Conservation (phyloP, 1,140 invertebrate species). For the Trichomalopsis sarcophagae region DNA sequence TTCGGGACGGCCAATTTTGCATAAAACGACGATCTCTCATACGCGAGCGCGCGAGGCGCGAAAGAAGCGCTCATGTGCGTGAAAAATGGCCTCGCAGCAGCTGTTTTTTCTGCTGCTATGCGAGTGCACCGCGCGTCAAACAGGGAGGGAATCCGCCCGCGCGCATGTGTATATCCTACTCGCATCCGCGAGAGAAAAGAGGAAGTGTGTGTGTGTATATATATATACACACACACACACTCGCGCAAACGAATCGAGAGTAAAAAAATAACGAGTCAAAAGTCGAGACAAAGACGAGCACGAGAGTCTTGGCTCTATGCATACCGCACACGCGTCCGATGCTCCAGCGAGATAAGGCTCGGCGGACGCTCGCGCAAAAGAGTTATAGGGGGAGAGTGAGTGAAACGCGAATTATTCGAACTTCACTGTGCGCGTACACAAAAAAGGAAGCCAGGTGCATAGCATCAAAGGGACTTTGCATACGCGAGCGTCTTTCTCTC, state of each 20-base stretch:
- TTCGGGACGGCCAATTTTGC: slow-evolving; percentile 11
- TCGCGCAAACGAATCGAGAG: neutral
- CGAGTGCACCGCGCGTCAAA: neutral
- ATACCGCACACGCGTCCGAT: neutral
- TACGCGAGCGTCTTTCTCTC: neutral
- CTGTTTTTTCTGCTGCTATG: neutral
- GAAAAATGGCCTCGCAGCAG: slow-evolving; percentile 20
- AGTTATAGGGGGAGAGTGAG: neutral
- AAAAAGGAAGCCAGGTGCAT: slow-evolving; percentile 39
- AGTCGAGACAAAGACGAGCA: slow-evolving; percentile 21
- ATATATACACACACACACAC: too few species aligned
- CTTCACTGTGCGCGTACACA: neutral
- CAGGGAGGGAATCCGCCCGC: neutral
- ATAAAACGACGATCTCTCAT: slow-evolving; percentile 23
- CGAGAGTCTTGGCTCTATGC: neutral
- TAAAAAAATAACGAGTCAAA: slow-evolving; percentile 14
- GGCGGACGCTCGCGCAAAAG: too few species aligned
- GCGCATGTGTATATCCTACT: neutral
- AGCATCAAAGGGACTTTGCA: slow-evolving; percentile 43
- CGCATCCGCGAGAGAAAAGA: neutral
- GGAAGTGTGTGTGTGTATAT: slow-evolving; percentile 17
- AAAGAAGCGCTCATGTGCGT: neutral
- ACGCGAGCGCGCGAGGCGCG: neutral
- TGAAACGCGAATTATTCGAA: slow-evolving; percentile 14
- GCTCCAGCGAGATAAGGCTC: slow-evolving; percentile 12